Conservation (phyloP, 2,888 invertebrate genomes). For the Dermolepida albohirtum region DNA sequence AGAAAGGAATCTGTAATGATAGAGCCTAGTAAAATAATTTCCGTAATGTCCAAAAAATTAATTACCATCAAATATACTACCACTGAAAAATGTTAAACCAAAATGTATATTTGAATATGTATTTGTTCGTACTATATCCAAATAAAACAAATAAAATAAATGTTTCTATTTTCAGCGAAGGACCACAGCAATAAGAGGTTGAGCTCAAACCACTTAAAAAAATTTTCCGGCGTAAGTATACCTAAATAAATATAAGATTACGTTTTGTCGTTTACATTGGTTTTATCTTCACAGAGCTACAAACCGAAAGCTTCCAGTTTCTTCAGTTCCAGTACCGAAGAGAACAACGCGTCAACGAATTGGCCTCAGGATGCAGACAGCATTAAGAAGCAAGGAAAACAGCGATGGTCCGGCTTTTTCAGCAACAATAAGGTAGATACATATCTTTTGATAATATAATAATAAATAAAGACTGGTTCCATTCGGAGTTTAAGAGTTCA, state of each 20-base stretch:
- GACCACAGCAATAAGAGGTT: slow-evolving; percentile 61
- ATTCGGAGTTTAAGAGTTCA: too few species aligned
- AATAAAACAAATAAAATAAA: too few species aligned
- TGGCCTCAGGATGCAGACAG: slow-evolving; percentile 58
- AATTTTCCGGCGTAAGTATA: slow-evolving; percentile 64
- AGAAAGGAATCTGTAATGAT: too few species aligned
- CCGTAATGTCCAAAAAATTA: too few species aligned
- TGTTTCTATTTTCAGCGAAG: slow-evolving; percentile 56
- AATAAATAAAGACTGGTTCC: too few species aligned
- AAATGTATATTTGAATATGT: too few species aligned
- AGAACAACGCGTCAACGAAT: slow-evolving; percentile 55
- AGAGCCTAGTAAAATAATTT: too few species aligned
- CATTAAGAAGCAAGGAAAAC: slow-evolving; percentile 70
- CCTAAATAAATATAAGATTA: background rate
- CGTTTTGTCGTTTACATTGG: slow-evolving; percentile 23
- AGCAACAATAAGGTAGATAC: slow-evolving; percentile 71
- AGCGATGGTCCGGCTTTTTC: slow-evolving; percentile 79
- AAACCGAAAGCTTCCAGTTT: slow-evolving; percentile 59
- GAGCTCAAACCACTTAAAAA: slow-evolving; percentile 61
- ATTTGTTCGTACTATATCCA: too few species aligned
- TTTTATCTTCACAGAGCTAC: slow-evolving; percentile 55
- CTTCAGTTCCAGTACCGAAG: slow-evolving; percentile 64
- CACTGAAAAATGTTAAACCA: too few species aligned
- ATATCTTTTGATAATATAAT: background rate
- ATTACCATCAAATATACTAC: too few species aligned